These are phyloP conservation scores for Pogoniulus pusillus DNA, from an alignment of 2,797 vertebrate genomes.

Conservation along the genomic window DNA sequence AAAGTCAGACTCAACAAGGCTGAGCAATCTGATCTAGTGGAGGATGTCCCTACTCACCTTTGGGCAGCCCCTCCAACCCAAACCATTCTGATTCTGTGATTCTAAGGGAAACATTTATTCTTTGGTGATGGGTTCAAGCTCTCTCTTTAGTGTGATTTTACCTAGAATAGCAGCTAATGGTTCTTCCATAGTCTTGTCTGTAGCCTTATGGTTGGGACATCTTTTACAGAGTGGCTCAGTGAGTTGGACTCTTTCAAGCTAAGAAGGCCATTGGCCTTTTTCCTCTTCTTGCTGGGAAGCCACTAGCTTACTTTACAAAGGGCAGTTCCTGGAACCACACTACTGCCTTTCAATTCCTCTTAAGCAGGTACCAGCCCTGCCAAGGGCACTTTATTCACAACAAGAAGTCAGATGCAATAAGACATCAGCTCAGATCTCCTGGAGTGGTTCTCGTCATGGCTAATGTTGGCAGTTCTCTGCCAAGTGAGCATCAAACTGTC, in stretches of 20 bases:
- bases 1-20: too few relatives aligned
- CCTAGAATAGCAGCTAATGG: background rate
- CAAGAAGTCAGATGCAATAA: background rate
- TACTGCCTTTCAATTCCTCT: background rate
- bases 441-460: background rate
- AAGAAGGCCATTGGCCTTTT: background rate
- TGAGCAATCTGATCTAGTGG: too few relatives aligned
- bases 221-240: background rate
- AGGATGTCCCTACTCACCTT: too few relatives aligned
- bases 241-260: background rate
- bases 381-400: background rate
- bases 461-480: fast-evolving
- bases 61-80: too few relatives aligned
- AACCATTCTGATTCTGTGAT: too few relatives aligned
- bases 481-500: background rate
- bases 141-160: background rate
- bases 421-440: background rate
- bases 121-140: background rate
- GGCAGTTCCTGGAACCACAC: background rate
- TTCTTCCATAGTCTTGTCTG: background rate
- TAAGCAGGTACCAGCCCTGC: background rate
- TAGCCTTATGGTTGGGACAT: background rate
- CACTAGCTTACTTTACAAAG: background rate
- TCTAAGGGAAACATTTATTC: background rate
- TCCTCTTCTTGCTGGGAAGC: background rate